Evolutionary conservation across 2,888 invertebrate genomes (phyloP).

Genomic region (Anagyrus pseudococci): DNA sequence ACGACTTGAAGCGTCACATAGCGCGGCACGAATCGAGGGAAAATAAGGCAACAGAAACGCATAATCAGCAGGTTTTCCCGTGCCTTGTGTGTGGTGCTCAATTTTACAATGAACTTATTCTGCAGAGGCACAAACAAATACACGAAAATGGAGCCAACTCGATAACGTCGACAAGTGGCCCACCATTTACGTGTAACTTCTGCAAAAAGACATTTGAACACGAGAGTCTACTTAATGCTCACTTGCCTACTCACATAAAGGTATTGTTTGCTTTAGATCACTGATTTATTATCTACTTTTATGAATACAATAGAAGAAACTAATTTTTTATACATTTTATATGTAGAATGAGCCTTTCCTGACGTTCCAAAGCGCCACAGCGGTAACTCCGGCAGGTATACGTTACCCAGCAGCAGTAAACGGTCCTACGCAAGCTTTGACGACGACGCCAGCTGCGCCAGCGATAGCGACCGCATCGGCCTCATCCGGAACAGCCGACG

Average conservation of each 20-base stretch:
- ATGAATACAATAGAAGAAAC: background rate
- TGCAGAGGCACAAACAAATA: constrained; percentile 39
- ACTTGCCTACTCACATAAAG: constrained; percentile 54
- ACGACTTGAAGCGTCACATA: constrained; percentile 58
- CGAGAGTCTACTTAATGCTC: constrained; percentile 53
- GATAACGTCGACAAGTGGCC: constrained; percentile 28
- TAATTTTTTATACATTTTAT: constrained; percentile 4
- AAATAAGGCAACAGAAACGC: constrained; percentile 46
- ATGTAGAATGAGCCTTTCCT: constrained; percentile 41
- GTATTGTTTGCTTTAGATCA: constrained; percentile 42
- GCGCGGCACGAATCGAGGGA: constrained; percentile 55
- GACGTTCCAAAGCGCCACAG: constrained; percentile 25
- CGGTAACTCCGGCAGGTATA: constrained; percentile 1
- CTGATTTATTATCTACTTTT: too few relatives aligned
- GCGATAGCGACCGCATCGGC: constrained; percentile 1
- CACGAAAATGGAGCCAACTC: constrained; percentile 21
- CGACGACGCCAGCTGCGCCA: background rate
- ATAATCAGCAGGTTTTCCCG: constrained; percentile 39
- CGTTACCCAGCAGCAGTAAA: constrained; percentile 15
- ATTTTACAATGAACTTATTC: constrained; percentile 45
- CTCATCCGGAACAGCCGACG: constrained; percentile 41
- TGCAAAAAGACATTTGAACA: constrained; percentile 56
- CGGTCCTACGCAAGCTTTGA: constrained; percentile 3
- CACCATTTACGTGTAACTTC: constrained; percentile 49
- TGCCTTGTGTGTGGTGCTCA: constrained; percentile 48